These are phyloP conservation scores for Campopleginae sp. DNA, from an alignment of 2,888 invertebrate genomes.

Conservation along the genomic window DNA sequence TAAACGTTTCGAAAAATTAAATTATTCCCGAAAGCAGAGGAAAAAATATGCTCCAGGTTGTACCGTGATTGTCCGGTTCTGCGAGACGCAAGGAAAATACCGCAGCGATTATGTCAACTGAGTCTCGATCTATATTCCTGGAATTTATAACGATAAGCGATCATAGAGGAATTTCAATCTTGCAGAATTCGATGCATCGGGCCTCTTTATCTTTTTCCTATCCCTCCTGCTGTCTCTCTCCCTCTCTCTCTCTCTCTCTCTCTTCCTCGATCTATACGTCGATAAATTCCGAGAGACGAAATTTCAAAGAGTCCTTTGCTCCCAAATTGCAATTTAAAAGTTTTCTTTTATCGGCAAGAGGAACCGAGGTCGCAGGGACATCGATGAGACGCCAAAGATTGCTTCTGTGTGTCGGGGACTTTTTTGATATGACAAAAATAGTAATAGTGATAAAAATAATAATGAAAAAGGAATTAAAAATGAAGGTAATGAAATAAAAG, in stretches of 20 bases:
- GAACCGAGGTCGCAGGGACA: constrained; percentile 10
- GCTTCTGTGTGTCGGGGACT: constrained; percentile 32
- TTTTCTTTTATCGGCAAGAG: constrained; percentile 52
- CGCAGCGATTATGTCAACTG: not conserved
- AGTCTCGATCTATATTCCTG: constrained; percentile 2
- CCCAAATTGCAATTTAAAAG: constrained; percentile 62
- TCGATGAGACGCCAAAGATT: constrained; percentile 52
- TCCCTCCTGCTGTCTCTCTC: not conserved
- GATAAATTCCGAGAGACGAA: constrained; percentile 50
- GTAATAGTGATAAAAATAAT: constrained; percentile 1
- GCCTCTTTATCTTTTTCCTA: not conserved
- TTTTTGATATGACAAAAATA: constrained; percentile 43
- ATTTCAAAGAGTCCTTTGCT: constrained; percentile 59
- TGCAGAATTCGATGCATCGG: constrained; percentile 42
- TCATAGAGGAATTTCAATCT: constrained; percentile 51
- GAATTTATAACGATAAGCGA: constrained; percentile 22
- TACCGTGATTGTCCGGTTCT: not conserved
- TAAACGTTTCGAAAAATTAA: not conserved
- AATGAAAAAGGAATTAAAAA: not conserved
- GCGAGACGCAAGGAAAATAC: not conserved
- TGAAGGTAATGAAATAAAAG: constrained; percentile 16
- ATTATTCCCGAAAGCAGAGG: not conserved
- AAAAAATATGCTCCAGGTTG: not conserved
- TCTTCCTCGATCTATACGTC: not conserved
- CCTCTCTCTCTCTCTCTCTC: constrained; percentile 1